Evolutionary conservation across 2,113 vertebrate species (phyloP).

Genomic region (Aegithalos caudatus): DNA sequence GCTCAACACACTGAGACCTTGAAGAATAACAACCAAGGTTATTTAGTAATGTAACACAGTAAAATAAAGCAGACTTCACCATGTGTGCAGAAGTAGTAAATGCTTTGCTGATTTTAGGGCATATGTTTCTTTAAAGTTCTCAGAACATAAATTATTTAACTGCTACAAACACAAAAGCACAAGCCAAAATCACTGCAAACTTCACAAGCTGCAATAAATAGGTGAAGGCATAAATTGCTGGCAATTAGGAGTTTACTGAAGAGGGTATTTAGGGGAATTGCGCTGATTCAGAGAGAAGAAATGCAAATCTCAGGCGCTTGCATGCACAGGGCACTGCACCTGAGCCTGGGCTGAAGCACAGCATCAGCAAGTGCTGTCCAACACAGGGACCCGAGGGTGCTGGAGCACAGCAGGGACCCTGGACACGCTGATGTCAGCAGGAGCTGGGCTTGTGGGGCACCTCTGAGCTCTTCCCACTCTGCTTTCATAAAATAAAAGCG

Average conservation of each 20-base stretch:
- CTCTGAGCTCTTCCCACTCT: background rate
- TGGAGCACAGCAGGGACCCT: background rate
- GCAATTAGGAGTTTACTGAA: slow-evolving; percentile 69
- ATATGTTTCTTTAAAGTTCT: slow-evolving; percentile 44
- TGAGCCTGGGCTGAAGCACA: background rate
- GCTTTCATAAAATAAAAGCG: background rate
- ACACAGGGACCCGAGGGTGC: background rate
- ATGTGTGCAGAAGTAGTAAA: slow-evolving; percentile 39
- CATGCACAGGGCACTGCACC: slow-evolving; percentile 1
- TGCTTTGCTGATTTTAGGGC: slow-evolving; percentile 49
- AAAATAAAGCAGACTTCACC: slow-evolving; percentile 39
- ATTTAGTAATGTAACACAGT: slow-evolving; percentile 44
- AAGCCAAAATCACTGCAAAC: slow-evolving; percentile 42
- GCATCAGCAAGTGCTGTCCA: slow-evolving; percentile 1
- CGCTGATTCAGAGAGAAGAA: slow-evolving; percentile 56
- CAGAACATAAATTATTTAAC: slow-evolving; percentile 52
- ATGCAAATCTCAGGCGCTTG: slow-evolving; percentile 54
- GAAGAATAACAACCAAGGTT: slow-evolving; percentile 70
- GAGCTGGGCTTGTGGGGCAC: background rate
- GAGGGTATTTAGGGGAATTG: slow-evolving; percentile 36
- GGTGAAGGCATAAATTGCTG: slow-evolving; percentile 65
- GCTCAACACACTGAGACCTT: slow-evolving; percentile 64
- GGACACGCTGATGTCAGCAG: fast-evolving
- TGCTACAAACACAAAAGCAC: slow-evolving; percentile 26
- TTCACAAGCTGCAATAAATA: slow-evolving; percentile 46